Evolutionary conservation across 1,140 invertebrate genomes (phyloP).

Genomic region (Hylaeus anthracinus): DNA sequence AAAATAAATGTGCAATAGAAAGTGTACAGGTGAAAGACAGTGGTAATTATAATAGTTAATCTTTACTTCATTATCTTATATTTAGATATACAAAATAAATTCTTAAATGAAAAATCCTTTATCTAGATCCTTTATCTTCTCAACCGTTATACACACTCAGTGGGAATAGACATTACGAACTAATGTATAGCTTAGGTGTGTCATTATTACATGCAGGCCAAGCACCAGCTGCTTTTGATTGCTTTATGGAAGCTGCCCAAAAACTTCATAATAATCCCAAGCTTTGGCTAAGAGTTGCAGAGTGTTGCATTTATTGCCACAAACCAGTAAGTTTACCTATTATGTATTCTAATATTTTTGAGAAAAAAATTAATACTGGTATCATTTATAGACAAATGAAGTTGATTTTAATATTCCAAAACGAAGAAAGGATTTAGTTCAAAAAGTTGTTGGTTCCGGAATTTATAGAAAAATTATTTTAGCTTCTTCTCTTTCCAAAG

Average conservation of each 20-base stretch:
- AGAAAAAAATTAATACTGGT: conserved; percentile 1
- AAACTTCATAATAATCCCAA: conserved; percentile 93
- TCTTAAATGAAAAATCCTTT: conserved; percentile 20
- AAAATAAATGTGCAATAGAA: conserved; percentile 86
- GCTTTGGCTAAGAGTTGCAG: conserved; percentile 95
- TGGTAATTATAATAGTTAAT: conserved; percentile 64
- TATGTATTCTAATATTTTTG: not conserved
- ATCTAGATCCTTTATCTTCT: conserved; percentile 78
- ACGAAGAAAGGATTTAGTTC: conserved; percentile 84
- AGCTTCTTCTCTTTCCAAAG: conserved; percentile 82
- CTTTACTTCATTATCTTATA: conserved; percentile 2
- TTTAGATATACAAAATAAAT: conserved; percentile 18
- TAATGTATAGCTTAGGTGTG: conserved; percentile 96
- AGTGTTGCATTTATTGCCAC: conserved; percentile 91
- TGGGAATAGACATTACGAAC: conserved; percentile 87
- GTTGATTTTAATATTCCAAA: conserved; percentile 85
- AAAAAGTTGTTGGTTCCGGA: conserved; percentile 84
- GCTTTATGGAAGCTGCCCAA: conserved; percentile 92
- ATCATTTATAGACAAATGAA: conserved; percentile 83
- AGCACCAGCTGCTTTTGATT: conserved; percentile 93
- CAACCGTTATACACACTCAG: conserved; percentile 83
- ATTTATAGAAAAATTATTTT: conserved; percentile 86
- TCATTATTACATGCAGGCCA: conserved; percentile 91
- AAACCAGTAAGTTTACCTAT: conserved; percentile 82
- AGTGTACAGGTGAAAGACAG: conserved; percentile 76